Evolutionary conservation across 2,888 invertebrate genomes (phyloP).

Genomic region (Glomeris marginata): DNA sequence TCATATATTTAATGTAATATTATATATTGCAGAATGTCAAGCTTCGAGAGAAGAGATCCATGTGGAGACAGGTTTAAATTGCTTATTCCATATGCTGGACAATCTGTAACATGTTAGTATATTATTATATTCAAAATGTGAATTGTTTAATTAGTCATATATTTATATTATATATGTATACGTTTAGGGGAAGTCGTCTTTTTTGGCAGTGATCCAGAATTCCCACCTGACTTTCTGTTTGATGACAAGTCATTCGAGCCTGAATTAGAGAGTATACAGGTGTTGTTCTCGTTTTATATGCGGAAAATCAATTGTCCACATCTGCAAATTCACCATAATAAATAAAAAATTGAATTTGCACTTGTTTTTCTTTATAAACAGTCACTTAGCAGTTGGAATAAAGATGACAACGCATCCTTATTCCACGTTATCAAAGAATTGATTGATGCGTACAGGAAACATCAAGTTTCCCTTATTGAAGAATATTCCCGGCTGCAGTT

Average conservation of each 20-base stretch:
- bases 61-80: constrained; percentile 42
- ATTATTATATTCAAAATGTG: no score
- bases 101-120: constrained; percentile 37
- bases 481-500: constrained; percentile 39
- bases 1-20: no score
- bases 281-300: constrained; percentile 11
- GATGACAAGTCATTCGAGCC: constrained; percentile 49
- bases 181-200: constrained; percentile 48
- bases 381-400: constrained; percentile 45
- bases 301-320: no score
- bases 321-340: no score
- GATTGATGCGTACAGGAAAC: constrained; percentile 42
- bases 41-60: constrained; percentile 1
- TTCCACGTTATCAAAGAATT: constrained; percentile 46
- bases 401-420: constrained; percentile 42
- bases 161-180: no score
- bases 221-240: constrained; percentile 59
- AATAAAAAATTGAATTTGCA: no score
- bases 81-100: constrained; percentile 52
- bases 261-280: constrained; percentile 35
- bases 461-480: constrained; percentile 39
- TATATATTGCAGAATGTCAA: no score
- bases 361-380: constrained; percentile 19
- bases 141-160: no score
- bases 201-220: constrained; percentile 43